A percentile compares a stretch with the other conserved stretches of the same genome.
phyloP scores from a whole-genome alignment of 2,113 vertebrate genomes.

The Crotalus horridus region DNA sequence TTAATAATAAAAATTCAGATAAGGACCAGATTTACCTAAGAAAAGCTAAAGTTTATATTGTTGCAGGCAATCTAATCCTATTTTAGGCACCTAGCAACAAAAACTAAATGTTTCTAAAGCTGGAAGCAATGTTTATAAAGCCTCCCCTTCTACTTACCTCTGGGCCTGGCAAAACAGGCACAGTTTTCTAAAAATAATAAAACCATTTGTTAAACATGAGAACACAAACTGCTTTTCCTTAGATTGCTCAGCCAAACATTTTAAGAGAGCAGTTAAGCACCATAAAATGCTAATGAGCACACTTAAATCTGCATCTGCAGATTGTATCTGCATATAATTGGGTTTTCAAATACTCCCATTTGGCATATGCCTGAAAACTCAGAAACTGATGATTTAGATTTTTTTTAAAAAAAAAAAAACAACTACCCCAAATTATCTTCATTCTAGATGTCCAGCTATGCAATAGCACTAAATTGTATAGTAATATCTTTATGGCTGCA shows the following conservation, averaged over 20 bases:
- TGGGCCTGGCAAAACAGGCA: constrained; percentile 31
- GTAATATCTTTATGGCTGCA: background rate
- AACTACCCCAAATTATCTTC: background rate
- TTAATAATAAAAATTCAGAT: background rate
- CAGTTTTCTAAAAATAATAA: constrained; percentile 34
- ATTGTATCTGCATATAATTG: background rate
- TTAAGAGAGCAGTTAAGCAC: background rate
- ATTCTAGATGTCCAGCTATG: background rate
- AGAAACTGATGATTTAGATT: background rate
- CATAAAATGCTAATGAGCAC: background rate
- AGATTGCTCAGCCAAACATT: background rate
- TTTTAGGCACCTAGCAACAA: background rate
- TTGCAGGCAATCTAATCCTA: background rate
- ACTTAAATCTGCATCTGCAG: background rate
- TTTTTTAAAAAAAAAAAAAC: background rate
- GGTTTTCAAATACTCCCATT: background rate
- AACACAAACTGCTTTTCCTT: background rate
- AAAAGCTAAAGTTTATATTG: background rate
- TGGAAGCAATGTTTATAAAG: background rate
- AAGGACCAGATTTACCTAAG: background rate
- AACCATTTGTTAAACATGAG: accelerated
- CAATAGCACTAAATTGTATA: background rate
- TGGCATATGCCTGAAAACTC: background rate
- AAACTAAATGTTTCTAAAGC: background rate
- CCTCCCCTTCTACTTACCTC: constrained; percentile 53